Evolutionary conservation across 2,888 invertebrate genomes (phyloP).

Genomic region (Spodoptera exigua): DNA sequence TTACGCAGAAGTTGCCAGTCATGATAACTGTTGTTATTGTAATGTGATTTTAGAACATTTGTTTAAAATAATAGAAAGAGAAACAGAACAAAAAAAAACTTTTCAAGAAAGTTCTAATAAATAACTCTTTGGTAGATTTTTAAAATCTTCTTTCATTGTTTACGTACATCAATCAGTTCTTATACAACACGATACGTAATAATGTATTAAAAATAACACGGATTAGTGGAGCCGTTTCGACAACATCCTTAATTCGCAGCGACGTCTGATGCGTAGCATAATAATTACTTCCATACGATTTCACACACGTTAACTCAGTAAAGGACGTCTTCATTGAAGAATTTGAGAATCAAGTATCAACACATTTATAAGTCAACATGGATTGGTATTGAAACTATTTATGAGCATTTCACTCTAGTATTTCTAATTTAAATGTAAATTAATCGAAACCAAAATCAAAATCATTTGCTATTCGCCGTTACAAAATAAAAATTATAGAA

Average conservation of each 20-base stretch:
- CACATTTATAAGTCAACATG: neutral
- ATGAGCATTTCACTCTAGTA: no score
- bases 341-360: slow-evolving; percentile 1
- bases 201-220: slow-evolving; percentile 42
- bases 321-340: slow-evolving; percentile 47
- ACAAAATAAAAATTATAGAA: no score
- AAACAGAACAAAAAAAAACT: no score
- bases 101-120: no score
- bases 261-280: slow-evolving; percentile 71
- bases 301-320: slow-evolving; percentile 69
- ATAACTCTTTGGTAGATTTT: no score
- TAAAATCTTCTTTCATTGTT: slow-evolving; percentile 36
- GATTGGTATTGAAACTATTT: slow-evolving; percentile 9
- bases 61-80: no score
- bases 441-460: no score
- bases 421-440: no score
- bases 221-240: slow-evolving; percentile 46
- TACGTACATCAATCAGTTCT: slow-evolving; percentile 27
- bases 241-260: slow-evolving; percentile 70
- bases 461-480: no score
- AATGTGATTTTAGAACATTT: neutral
- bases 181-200: slow-evolving; percentile 41
- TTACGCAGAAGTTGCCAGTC: slow-evolving; percentile 32
- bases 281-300: slow-evolving; percentile 78
- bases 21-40: slow-evolving; percentile 18